Percentiles rank a stretch among this genome's conserved stretches.
Conservation (phyloP, 2,113 vertebrate species). For the Struthio camelus region DNA sequence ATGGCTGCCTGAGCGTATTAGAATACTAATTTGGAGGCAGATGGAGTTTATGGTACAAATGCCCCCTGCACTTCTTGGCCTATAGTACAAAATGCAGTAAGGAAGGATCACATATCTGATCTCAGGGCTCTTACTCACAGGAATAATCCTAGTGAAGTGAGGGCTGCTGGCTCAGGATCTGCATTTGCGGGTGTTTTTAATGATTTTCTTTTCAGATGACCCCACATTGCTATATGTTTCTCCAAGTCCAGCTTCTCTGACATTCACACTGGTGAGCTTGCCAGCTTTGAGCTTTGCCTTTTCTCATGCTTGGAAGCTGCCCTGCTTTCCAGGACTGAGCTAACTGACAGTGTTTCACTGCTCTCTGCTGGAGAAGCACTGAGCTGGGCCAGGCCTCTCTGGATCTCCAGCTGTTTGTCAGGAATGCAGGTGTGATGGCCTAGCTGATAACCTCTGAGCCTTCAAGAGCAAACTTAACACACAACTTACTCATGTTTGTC, state of each 20-base stretch:
- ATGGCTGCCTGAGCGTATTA: background rate
- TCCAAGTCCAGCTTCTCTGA: background rate
- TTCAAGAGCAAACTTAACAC: background rate
- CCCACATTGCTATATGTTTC: background rate
- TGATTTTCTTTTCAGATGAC: background rate
- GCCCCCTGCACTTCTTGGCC: background rate
- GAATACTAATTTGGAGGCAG: background rate
- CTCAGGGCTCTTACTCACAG: background rate
- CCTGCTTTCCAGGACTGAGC: constrained; percentile 53
- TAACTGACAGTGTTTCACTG: constrained; percentile 80
- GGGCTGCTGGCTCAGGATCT: background rate
- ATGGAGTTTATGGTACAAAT: background rate
- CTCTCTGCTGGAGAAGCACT: constrained; percentile 84
- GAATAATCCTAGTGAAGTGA: background rate
- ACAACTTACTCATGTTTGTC: background rate
- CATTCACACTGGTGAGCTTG: constrained; percentile 15
- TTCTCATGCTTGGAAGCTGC: constrained; percentile 29
- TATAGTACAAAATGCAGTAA: background rate
- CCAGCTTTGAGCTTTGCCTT: constrained; percentile 58
- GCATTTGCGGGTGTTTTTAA: background rate
- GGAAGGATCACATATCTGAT: background rate
- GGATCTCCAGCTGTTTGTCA: constrained; percentile 31
- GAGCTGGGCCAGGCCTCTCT: constrained; percentile 44
- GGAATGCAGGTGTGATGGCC: constrained; percentile 72
- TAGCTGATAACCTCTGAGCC: constrained; percentile 30